Percentiles rank a stretch among this genome's conserved stretches.
Evolutionary conservation across 2,113 vertebrate species (phyloP).

Genomic region (Rostratula benghalensis): DNA sequence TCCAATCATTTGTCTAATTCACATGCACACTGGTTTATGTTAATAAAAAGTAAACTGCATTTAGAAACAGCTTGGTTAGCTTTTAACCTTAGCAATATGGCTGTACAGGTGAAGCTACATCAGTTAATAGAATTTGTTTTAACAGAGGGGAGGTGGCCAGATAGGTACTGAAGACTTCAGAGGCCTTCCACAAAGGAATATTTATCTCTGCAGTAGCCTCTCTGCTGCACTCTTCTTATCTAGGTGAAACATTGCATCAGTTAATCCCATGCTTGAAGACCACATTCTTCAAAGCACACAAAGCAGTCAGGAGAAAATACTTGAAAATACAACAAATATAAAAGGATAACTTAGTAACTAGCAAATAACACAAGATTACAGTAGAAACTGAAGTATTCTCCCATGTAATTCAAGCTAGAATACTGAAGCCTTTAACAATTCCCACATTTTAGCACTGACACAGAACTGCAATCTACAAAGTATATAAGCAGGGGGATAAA

Average conservation of each 20-base stretch:
- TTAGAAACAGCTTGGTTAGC: background rate
- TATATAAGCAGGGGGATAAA: background rate
- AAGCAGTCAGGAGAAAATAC: background rate
- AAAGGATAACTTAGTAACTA: background rate
- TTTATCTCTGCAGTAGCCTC: background rate
- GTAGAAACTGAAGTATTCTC: background rate
- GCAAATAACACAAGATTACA: background rate
- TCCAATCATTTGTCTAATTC: constrained; percentile 3
- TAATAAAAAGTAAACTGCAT: background rate
- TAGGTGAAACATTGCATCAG: background rate
- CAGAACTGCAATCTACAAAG: background rate
- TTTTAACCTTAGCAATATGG: background rate
- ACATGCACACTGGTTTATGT: background rate
- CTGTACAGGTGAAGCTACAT: background rate
- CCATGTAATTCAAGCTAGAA: background rate
- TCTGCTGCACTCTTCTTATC: background rate
- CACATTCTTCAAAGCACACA: background rate
- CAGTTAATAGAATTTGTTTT: background rate
- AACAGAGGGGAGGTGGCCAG: background rate
- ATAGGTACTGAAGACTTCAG: background rate
- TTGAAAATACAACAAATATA: background rate
- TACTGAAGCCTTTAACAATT: constrained; percentile 6
- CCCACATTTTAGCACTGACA: background rate
- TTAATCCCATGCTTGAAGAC: background rate
- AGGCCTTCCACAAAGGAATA: background rate